Evolutionary conservation across 2,888 invertebrate species (phyloP).

Genomic region (Amiota mariae): DNA sequence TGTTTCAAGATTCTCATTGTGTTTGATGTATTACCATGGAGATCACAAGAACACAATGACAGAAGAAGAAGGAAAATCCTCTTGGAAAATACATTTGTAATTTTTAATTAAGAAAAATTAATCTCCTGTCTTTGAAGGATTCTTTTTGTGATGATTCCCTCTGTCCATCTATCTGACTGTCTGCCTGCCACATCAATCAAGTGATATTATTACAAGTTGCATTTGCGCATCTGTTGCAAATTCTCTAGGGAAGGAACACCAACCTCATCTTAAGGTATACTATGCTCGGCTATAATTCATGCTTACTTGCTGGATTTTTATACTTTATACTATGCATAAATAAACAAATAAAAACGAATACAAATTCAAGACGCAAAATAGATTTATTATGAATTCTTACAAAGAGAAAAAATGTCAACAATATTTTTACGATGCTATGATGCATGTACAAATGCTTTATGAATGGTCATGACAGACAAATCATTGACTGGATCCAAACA

Average conservation of each 20-base stretch:
- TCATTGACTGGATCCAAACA: not conserved
- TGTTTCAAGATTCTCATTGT: not conserved
- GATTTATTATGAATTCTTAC: conserved; percentile 56
- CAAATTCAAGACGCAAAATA: conserved; percentile 55
- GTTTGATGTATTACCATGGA: conserved; percentile 5
- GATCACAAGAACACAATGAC: too few species aligned
- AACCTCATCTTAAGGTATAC: not conserved
- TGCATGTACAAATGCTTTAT: too few species aligned
- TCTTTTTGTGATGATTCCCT: conserved; percentile 9
- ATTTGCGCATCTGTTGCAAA: conserved; percentile 1
- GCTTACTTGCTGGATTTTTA: conserved; percentile 14
- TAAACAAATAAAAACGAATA: conserved; percentile 58
- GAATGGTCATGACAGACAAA: too few species aligned
- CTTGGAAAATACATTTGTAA: not conserved
- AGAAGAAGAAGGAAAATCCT: not conserved
- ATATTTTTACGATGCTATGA: conserved; percentile 53
- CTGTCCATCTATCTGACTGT: conserved; percentile 36
- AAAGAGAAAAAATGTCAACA: conserved; percentile 39
- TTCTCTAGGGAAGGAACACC: not conserved
- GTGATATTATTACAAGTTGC: conserved; percentile 52
- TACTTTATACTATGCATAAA: conserved; percentile 55
- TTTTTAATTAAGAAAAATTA: conserved; percentile 24
- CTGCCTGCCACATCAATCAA: conserved; percentile 68
- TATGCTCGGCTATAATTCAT: not conserved
- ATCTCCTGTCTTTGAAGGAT: not conserved